Evolutionary conservation across 2,113 vertebrate genomes (phyloP).

Genomic region (Pungitius pungitius): DNA sequence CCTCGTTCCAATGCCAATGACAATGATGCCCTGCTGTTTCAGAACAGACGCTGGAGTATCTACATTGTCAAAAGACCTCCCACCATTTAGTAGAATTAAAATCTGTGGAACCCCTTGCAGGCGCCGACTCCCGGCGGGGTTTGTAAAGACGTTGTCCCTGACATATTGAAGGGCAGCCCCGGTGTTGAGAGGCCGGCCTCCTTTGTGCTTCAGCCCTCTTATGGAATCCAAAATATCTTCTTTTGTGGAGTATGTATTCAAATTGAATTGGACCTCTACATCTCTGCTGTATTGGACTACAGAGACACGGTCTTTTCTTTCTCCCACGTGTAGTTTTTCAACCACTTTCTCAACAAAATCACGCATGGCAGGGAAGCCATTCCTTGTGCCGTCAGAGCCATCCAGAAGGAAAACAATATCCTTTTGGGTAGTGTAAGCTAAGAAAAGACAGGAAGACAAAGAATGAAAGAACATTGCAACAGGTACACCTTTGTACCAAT

Average conservation of each 20-base stretch:
- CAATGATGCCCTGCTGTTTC: conserved; percentile 53
- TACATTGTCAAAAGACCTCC: conserved; percentile 62
- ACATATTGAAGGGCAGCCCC: conserved; percentile 73
- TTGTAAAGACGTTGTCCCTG: conserved; percentile 76
- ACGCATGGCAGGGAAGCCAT: conserved; percentile 36
- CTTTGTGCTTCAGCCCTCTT: conserved; percentile 38
- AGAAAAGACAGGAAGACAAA: conserved; percentile 10
- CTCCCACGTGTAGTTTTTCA: conserved; percentile 53
- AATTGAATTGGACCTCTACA: conserved; percentile 49
- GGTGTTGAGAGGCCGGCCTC: conserved; percentile 75
- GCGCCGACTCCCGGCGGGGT: conserved; percentile 81
- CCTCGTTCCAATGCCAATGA: conserved; percentile 55
- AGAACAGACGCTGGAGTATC: conserved; percentile 54
- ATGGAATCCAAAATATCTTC: conserved; percentile 34
- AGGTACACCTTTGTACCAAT: background rate
- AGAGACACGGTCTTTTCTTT: conserved; percentile 52
- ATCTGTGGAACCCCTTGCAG: conserved; percentile 76
- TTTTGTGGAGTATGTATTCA: conserved; percentile 50
- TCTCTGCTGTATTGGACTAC: conserved; percentile 61
- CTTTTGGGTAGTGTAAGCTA: background rate
- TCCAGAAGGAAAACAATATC: background rate
- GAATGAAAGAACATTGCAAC: background rate
- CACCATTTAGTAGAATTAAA: conserved; percentile 64
- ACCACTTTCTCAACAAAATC: conserved; percentile 61
- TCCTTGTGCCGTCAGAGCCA: conserved; percentile 16